Evolutionary conservation across 2,797 vertebrate species (phyloP).

Genomic region (Huso huso): DNA sequence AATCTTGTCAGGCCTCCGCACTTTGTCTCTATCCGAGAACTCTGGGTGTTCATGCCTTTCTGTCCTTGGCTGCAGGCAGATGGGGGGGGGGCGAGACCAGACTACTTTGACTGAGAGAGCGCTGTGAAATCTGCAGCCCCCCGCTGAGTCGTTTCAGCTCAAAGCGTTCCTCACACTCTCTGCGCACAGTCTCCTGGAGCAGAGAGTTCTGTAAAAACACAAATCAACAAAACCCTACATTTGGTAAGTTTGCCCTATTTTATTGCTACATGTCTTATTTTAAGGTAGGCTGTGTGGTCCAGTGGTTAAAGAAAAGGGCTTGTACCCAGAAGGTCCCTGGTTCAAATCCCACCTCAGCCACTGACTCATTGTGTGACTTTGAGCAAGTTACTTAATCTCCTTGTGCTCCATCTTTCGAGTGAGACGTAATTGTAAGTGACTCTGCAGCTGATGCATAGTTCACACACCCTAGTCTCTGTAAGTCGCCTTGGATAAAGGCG

Average conservation of each 20-base stretch:
- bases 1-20: slow-evolving; percentile 14
- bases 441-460: no score
- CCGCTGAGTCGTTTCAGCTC: slow-evolving; percentile 46
- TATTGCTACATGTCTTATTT: not conserved
- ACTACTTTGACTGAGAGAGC: slow-evolving; percentile 36
- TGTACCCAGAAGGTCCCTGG: no score
- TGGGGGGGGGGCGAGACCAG: slow-evolving; percentile 29
- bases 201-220: slow-evolving; percentile 54
- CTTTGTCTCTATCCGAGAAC: slow-evolving; percentile 21
- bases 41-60: not conserved
- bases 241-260: not conserved
- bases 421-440: no score
- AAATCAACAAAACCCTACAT: not conserved
- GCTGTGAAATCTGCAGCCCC: slow-evolving; percentile 27
- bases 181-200: no score
- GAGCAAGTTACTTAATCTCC: no score
- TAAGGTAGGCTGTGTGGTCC: no score
- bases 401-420: no score
- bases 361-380: no score
- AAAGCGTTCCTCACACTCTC: slow-evolving; percentile 83
- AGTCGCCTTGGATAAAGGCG: no score
- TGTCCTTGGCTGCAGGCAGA: slow-evolving; percentile 16
- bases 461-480: no score
- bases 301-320: no score
- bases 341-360: no score